Conservation (phyloP, 1,140 invertebrate genomes). For the Brachionus paranguensis region DNA sequence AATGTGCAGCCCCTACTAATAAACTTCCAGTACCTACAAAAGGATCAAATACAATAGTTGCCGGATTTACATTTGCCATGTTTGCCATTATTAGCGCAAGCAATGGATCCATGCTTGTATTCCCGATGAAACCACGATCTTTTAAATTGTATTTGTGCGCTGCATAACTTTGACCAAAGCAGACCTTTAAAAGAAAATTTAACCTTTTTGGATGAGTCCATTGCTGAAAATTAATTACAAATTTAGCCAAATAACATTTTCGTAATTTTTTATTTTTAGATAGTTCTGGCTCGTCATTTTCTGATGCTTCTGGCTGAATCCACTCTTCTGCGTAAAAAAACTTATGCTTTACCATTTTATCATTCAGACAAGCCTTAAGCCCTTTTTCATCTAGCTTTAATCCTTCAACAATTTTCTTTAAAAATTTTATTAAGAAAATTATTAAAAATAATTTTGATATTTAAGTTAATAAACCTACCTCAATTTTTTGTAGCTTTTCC, state of each 20-base stretch:
- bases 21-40: slow-evolving; percentile 88
- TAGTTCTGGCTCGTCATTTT: background rate
- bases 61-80: slow-evolving; percentile 69
- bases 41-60: slow-evolving; percentile 78
- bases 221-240: slow-evolving; percentile 60
- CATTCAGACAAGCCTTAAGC: slow-evolving; percentile 20
- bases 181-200: slow-evolving; percentile 57
- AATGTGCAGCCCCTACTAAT: slow-evolving; percentile 80
- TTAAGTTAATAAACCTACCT: background rate
- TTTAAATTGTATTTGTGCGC: slow-evolving; percentile 76
- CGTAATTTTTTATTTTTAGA: slow-evolving; percentile 66
- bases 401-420: slow-evolving; percentile 32
- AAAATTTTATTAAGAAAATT: background rate
- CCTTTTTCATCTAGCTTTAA: background rate
- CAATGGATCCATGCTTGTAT: slow-evolving; percentile 92
- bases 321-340: slow-evolving; percentile 36
- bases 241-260: slow-evolving; percentile 74
- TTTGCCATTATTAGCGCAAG: slow-evolving; percentile 88
- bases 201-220: slow-evolving; percentile 1
- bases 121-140: slow-evolving; percentile 86
- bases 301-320: background rate
- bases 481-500: slow-evolving; percentile 21
- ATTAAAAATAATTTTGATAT: background rate
- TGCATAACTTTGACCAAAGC: slow-evolving; percentile 71
- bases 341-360: slow-evolving; percentile 27